Evolutionary conservation across 2,113 vertebrate species (phyloP).

Genomic region (Phasianus colchicus): DNA sequence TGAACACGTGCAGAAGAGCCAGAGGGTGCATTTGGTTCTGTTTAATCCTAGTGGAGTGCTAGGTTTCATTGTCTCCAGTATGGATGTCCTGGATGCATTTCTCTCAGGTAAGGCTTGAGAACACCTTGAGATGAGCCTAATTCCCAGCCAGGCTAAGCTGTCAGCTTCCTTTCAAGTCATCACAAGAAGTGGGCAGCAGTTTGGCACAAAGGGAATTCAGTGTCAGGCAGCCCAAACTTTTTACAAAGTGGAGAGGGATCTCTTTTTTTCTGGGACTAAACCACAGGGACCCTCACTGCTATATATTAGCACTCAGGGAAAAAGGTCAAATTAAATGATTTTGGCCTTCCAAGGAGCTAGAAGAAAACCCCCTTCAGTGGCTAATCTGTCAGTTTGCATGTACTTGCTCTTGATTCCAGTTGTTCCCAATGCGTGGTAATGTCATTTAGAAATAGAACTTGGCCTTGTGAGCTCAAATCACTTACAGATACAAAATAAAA

Average conservation of each 20-base stretch:
- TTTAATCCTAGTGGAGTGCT: constrained; percentile 85
- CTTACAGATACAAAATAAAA: background rate
- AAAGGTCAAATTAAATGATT: background rate
- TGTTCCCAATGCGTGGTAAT: background rate
- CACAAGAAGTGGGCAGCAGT: background rate
- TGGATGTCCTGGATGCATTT: constrained; percentile 76
- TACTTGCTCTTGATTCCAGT: background rate
- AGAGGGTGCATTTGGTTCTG: constrained; percentile 83
- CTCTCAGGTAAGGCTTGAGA: constrained; percentile 78
- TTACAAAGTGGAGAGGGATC: background rate
- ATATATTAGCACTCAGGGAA: background rate
- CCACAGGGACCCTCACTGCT: background rate
- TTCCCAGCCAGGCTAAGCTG: background rate
- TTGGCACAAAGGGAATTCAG: background rate
- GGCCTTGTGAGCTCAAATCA: background rate
- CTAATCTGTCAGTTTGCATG: background rate
- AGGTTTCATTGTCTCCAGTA: constrained; percentile 83
- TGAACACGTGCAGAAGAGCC: constrained; percentile 73
- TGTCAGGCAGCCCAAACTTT: background rate
- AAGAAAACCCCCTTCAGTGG: background rate
- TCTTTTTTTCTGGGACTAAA: background rate
- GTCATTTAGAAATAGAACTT: background rate
- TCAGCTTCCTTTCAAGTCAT: background rate
- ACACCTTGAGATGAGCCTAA: background rate
- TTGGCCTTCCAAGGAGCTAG: background rate